phyloP scores from a whole-genome alignment of 2,797 vertebrate genomes.

The Hylomyscus alleni region DNA sequence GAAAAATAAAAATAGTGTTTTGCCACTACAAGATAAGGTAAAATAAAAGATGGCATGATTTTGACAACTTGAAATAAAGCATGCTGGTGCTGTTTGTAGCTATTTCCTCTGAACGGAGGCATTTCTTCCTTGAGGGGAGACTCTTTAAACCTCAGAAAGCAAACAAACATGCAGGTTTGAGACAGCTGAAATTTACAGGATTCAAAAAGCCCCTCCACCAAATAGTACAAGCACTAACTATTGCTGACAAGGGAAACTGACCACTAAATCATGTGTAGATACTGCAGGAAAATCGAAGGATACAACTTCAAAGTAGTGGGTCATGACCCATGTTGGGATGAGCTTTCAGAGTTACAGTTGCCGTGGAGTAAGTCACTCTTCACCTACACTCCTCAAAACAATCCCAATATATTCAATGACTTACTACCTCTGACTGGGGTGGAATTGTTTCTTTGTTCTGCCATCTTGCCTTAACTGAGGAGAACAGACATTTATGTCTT shows the following conservation, averaged over 20 bases:
- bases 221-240: background rate
- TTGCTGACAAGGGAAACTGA: background rate
- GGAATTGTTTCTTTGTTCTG: background rate
- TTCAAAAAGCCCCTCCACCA: background rate
- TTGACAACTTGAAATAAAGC: slow-evolving; percentile 49
- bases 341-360: background rate
- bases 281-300: background rate
- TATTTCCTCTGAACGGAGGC: background rate
- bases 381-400: background rate
- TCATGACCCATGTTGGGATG: background rate
- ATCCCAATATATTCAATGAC: background rate
- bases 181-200: background rate
- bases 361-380: background rate
- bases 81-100: background rate
- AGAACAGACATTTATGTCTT: background rate
- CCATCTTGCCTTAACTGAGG: background rate
- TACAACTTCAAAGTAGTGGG: background rate
- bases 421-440: background rate
- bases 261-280: background rate
- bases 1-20: background rate
- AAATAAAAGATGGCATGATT: slow-evolving; percentile 32
- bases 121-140: background rate
- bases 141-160: background rate
- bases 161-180: background rate
- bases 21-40: background rate